phyloP scores from a whole-genome alignment of 2,888 invertebrate species.

The Stramonita haemastoma region DNA sequence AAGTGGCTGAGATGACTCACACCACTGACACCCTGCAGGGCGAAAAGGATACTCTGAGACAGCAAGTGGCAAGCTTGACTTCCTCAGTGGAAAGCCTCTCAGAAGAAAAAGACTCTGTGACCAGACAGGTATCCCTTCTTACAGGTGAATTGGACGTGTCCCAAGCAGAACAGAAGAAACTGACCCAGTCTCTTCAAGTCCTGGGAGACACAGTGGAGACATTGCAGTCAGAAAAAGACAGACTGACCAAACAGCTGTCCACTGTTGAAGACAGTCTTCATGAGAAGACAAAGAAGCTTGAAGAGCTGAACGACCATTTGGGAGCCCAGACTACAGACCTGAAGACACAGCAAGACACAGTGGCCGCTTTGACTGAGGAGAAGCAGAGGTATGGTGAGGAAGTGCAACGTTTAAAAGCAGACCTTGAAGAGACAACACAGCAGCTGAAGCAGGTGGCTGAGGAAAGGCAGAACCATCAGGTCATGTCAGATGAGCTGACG shows the following conservation, averaged over 20 bases:
- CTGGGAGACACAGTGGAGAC: not conserved
- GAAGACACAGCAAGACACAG: slow-evolving; percentile 1
- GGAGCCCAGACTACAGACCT: not conserved
- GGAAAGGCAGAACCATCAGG: not conserved
- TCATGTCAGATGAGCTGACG: not conserved
- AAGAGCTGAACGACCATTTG: not conserved
- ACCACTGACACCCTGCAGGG: not conserved
- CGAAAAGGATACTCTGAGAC: not conserved
- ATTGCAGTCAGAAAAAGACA: slow-evolving; percentile 20
- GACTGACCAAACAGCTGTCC: slow-evolving; percentile 6
- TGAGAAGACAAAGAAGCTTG: not conserved
- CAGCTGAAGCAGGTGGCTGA: slow-evolving; percentile 6
- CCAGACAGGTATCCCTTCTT: not conserved
- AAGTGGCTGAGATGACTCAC: not conserved
- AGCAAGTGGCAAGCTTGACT: not conserved
- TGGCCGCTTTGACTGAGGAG: slow-evolving; percentile 17
- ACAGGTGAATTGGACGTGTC: not conserved
- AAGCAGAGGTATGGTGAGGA: slow-evolving; percentile 11
- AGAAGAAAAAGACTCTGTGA: not conserved
- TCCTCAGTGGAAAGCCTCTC: not conserved
- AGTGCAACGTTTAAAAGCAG: not conserved
- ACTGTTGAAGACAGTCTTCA: not conserved
- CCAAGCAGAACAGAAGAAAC: not conserved
- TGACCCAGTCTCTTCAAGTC: not conserved
- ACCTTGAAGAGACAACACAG: slow-evolving; percentile 12